A percentile compares a stretch with the other conserved stretches of the same genome.
Conservation (phyloP, 2,888 invertebrate genomes). For the Melipona beecheii region DNA sequence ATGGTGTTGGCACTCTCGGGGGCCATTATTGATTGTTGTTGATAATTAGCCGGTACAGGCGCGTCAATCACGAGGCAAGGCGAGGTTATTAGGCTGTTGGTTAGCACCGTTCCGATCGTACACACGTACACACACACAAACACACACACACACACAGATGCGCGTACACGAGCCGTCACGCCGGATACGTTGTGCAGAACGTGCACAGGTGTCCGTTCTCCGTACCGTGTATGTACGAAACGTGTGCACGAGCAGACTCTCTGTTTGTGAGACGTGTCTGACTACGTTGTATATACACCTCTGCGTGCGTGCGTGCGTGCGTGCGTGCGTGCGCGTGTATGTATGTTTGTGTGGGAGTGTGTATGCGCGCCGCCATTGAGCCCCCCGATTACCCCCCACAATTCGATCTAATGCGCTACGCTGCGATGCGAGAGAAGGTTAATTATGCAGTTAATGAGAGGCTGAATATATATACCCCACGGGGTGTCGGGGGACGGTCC, state of each 20-base stretch:
- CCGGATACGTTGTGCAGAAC: constrained; percentile 26
- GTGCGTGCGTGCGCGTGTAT: no score
- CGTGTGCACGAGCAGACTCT: neutral
- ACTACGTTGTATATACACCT: constrained; percentile 10
- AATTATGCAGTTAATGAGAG: constrained; percentile 82
- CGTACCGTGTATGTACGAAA: neutral
- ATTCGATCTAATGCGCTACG: constrained; percentile 81
- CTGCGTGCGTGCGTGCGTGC: no score
- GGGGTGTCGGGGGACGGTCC: constrained; percentile 46
- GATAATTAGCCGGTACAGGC: constrained; percentile 83
- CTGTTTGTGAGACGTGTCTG: neutral
- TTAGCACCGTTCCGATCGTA: constrained; percentile 77
- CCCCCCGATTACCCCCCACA: constrained; percentile 82
- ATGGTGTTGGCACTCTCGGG: constrained; percentile 65
- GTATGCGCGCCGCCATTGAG: constrained; percentile 73
- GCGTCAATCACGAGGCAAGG: constrained; percentile 82
- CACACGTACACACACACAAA: constrained; percentile 59
- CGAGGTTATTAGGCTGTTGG: constrained; percentile 82
- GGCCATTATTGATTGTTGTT: constrained; percentile 82
- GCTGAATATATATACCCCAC: constrained; percentile 68
- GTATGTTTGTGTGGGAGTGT: no score
- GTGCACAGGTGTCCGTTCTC: constrained; percentile 32
- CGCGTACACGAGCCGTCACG: constrained; percentile 6
- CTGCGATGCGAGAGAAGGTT: constrained; percentile 80
- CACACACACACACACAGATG: constrained; percentile 57